Base-by-base conservation (phyloP, 2,797 vertebrate genomes). In the Hephaestus fuliginosus region DNA sequence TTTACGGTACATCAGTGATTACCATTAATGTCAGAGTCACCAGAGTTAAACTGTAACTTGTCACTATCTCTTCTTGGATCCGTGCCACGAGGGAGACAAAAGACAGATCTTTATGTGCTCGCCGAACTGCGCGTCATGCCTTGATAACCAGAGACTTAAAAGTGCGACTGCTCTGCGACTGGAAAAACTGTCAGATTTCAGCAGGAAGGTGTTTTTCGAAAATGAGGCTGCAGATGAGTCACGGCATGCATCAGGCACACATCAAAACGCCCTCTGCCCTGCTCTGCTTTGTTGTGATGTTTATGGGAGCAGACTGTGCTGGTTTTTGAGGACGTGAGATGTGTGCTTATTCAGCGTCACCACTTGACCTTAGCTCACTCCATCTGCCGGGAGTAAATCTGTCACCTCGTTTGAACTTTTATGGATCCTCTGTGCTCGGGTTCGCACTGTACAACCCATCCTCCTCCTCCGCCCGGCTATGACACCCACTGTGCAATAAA, bases 261-360 rank as follows among this genome's bases (percentile, higher is more conserved):
- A 80, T 88, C 80, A 71, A 82, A 64, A 76, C 89, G 76, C 74
- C 65, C 69, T 60, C 71, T 76, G 69, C 48, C 70, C 63, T 14
- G 2, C n/a, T 53, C 22, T 39, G 36, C 5, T 76, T 66, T 77
- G 69, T 58, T 71, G 70, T 77, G 84, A 78, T 84, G 76, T 85
- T 89, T 86, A 82, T 82, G 83, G 82, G 91, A 88, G 78, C 88
- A 84, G 81, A 66, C 52, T 81, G 90, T 89, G 63, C 87, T 73
- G 69, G 67, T 82, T 92, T 33, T 73, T 80, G 33, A 84, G 74
- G 86, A 88, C 46, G 44, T 62, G 81, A 86, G 82, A 85, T 33
- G 4, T 86, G 86, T 73, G 78, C 83, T 70, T 79, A 61, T 77
- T 82, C 62, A 63, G 57, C 70, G 39, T 83, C 82, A 64, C 62